Evolutionary conservation across 35 echinoderm and acorn worm genomes (phyloP).

Genomic region (Chiridota heheva): DNA sequence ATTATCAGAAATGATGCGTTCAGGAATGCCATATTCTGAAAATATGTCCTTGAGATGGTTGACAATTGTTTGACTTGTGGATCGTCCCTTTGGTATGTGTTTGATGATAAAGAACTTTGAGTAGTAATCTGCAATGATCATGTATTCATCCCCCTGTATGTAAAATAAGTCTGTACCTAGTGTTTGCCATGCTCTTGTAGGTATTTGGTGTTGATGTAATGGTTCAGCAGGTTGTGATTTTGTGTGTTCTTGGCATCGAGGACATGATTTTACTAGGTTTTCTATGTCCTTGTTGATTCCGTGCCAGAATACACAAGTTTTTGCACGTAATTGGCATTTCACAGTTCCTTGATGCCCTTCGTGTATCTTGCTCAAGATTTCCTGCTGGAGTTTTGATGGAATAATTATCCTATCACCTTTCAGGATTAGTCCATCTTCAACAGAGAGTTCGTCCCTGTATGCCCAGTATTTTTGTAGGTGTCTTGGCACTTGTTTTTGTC

Average conservation of each 20-base stretch:
- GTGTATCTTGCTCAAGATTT: slow-evolving; percentile 14
- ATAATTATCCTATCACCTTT: slow-evolving; percentile 14
- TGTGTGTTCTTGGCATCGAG: slow-evolving; percentile 31
- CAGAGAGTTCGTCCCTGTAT: neutral
- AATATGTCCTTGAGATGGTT: slow-evolving; percentile 20
- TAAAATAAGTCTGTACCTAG: slow-evolving; percentile 62
- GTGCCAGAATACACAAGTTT: slow-evolving; percentile 40
- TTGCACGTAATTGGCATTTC: slow-evolving; percentile 47
- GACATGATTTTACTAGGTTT: slow-evolving; percentile 33
- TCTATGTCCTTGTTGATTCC: slow-evolving; percentile 54
- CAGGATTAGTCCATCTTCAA: slow-evolving; percentile 18
- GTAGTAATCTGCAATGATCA: slow-evolving; percentile 65
- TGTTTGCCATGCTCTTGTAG: slow-evolving; percentile 44
- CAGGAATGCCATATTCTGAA: slow-evolving; percentile 36
- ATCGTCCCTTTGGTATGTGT: neutral
- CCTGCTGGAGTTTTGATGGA: too few species aligned
- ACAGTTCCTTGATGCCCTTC: slow-evolving; percentile 44
- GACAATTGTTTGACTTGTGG: neutral
- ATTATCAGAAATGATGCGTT: slow-evolving; percentile 47
- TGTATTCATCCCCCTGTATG: slow-evolving; percentile 40
- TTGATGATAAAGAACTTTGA: slow-evolving; percentile 49
- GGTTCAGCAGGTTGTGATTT: slow-evolving; percentile 6
- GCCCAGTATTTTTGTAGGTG: slow-evolving; percentile 12
- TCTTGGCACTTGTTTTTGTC: slow-evolving; percentile 1
- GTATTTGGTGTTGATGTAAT: slow-evolving; percentile 43